Evolutionary conservation across 2,797 vertebrate genomes (phyloP), one percentile per base, ranked within the genome.

Genomic region (Nothura maculosa): DNA sequence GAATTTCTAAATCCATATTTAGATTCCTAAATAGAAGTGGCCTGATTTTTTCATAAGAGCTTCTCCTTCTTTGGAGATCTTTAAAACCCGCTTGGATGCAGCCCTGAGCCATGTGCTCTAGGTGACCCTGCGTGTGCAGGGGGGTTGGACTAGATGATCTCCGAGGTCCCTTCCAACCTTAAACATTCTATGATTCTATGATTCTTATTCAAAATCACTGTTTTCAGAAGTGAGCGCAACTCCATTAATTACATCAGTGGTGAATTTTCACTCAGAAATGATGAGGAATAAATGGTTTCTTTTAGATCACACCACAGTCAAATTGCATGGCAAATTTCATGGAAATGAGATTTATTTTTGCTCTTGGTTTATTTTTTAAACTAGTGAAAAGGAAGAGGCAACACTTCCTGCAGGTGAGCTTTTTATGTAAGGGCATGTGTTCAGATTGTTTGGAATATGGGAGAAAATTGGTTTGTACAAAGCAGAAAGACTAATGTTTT

Each of bases 31-130:
- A 52, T 25, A 78, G 72, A 60, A 86, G 64, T 69, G 57, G 28
- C 22, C 60, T 75, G 66, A 34, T 92, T 77, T 92, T 92, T 87
- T 93, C 43, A 81, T 70, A 69, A 95, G 67, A 87, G 43, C 47
- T 87, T 8, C 38, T 38, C 38, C 38, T 38, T 38, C 38, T 38
- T 38, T 38, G 38, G 38, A 38, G 38, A 38, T 38, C 38, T 38
- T 38, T 38, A 38, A 38, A 38, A 38, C 38, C 38, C 38, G 38
- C 38, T 38, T 38, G 38, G 38, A 38, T 38, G 38, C 38, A 38
- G 38, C 38, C 38, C 38, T 38, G 38, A 8, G 38, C 8, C 38
- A 38, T 38, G 38, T 38, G 38, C 38, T 38, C 38, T 38, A 38
- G 38, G 38, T 38, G 38, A 38, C 38, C 38, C 38, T 38, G 38